These are phyloP conservation scores for Pelecanoides urinatrix DNA, from an alignment of 2,113 vertebrate species.

Conservation along the genomic window DNA sequence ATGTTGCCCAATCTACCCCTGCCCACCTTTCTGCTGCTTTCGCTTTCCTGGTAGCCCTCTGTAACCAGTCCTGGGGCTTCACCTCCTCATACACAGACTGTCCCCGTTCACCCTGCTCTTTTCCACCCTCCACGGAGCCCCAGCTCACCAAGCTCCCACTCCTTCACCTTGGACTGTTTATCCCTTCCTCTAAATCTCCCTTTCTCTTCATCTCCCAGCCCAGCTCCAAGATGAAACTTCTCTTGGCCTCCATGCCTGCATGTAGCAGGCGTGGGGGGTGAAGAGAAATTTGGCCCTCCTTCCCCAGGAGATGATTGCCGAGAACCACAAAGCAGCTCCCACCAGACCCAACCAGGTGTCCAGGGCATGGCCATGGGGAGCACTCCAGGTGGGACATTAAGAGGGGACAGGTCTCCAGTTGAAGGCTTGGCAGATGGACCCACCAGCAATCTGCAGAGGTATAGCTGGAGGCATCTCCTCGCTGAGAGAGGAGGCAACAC, in stretches of 20 bases:
- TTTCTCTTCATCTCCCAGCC: background rate
- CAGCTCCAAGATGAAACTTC: background rate
- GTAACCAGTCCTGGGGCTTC: background rate
- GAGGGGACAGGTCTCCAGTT: background rate
- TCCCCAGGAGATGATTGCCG: background rate
- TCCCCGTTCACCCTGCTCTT: rapidly evolving
- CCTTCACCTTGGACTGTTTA: background rate
- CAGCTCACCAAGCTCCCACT: background rate
- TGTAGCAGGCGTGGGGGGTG: rapidly evolving
- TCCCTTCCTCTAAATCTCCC: background rate
- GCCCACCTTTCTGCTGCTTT: rapidly evolving
- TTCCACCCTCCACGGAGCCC: background rate
- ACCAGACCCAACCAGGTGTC: background rate
- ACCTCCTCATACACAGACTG: rapidly evolving
- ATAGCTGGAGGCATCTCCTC: background rate
- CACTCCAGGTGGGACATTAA: background rate
- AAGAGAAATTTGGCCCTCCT: background rate
- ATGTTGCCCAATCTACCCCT: background rate
- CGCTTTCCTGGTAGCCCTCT: background rate
- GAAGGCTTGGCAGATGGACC: background rate
- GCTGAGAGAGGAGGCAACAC: background rate
- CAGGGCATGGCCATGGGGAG: background rate
- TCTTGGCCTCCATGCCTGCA: background rate
- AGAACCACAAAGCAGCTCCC: background rate
- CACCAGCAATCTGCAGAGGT: background rate